Conservation (phyloP, 1,140 invertebrate species). For the Luehdorfia chinensis region DNA sequence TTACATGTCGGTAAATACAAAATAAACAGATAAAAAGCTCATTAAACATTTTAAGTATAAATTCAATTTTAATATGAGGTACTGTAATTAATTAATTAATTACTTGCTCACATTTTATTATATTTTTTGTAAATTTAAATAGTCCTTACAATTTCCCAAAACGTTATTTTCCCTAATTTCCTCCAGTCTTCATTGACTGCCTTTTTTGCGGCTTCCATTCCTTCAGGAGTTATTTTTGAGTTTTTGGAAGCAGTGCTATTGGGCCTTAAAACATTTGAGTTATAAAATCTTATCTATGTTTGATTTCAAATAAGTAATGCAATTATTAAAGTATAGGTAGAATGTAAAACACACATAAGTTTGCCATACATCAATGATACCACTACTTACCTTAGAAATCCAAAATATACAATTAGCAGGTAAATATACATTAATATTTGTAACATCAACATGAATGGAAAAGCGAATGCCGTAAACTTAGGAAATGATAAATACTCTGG, state of each 20-base stretch:
- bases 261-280: slow-evolving; percentile 52
- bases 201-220: slow-evolving; percentile 79
- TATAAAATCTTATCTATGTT: too few species aligned
- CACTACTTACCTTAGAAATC: slow-evolving; percentile 42
- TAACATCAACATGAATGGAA: slow-evolving; percentile 42
- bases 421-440: slow-evolving; percentile 34
- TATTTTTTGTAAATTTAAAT: too few species aligned
- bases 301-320: too few species aligned
- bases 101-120: too few species aligned
- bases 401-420: slow-evolving; percentile 33
- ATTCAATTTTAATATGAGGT: too few species aligned
- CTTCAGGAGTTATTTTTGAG: slow-evolving; percentile 71
- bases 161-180: slow-evolving; percentile 86
- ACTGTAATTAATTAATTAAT: too few species aligned
- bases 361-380: background rate
- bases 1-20: too few species aligned
- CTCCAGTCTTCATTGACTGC: slow-evolving; percentile 82
- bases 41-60: too few species aligned
- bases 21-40: slow-evolving; percentile 13
- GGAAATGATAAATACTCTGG: slow-evolving; percentile 50
- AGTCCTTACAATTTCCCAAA: slow-evolving; percentile 81
- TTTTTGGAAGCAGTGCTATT: slow-evolving; percentile 75
- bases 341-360: too few species aligned
- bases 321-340: too few species aligned
- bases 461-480: slow-evolving; percentile 39